Conservation (phyloP, 64 coral and sea anemone genomes). For the Dendrophyllia cribrosa region DNA sequence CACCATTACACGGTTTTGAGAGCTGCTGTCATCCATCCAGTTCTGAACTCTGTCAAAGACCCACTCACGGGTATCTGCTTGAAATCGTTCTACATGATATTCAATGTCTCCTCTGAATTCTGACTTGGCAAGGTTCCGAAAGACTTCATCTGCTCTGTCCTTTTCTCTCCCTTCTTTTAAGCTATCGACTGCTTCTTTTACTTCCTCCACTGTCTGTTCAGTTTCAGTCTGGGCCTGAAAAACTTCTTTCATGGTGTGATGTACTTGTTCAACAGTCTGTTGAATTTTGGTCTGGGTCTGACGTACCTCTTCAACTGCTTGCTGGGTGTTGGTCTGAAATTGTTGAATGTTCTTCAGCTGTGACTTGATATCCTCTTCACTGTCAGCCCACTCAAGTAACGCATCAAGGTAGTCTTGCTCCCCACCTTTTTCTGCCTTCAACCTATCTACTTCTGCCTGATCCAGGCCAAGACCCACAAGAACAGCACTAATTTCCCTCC, state of each 20-base stretch:
- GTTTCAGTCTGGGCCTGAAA: too few species aligned
- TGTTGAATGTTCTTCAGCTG: not conserved
- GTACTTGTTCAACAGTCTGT: not conserved
- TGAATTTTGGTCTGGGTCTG: slow-evolving; percentile 11
- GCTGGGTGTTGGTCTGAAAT: not conserved
- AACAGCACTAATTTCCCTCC: slow-evolving; percentile 18
- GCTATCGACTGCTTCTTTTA: not conserved
- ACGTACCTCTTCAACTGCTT: not conserved
- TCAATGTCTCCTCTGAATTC: slow-evolving; percentile 16
- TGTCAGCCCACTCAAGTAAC: not conserved
- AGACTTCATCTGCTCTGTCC: not conserved
- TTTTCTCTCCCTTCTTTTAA: not conserved
- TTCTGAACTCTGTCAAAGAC: not conserved
- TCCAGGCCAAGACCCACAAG: slow-evolving; percentile 49
- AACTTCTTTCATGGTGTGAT: too few species aligned
- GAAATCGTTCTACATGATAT: not conserved
- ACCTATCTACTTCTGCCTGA: slow-evolving; percentile 43
- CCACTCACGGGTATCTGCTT: slow-evolving; percentile 11
- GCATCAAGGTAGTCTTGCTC: not conserved
- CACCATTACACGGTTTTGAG: slow-evolving; percentile 31
- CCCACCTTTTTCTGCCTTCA: not conserved
- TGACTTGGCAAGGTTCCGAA: not conserved
- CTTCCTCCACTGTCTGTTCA: not conserved
- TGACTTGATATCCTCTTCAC: too few species aligned
- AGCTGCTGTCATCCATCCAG: not conserved